Evolutionary conservation across 1,140 invertebrate genomes (phyloP), one percentile per base, ranked within the genome.

Genomic region (Drosophila oshimai): DNA sequence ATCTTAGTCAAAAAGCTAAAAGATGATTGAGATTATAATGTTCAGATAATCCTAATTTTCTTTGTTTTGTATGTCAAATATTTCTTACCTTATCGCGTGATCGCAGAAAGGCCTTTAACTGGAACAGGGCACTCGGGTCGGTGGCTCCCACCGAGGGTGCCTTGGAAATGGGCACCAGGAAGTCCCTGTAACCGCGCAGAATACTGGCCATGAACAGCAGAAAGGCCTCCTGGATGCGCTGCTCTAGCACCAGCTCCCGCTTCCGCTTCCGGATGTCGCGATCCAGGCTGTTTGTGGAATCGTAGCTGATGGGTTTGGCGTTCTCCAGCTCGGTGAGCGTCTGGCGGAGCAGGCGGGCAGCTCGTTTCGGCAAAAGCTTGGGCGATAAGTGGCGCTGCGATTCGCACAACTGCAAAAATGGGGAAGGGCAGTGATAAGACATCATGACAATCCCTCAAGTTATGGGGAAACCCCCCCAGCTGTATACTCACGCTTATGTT

Each of bases 181-280:
- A 99, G 37, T 93, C 92, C 41, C 97, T 93, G 92, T 99, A 99
- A 3, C 98, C 98, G 90, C 96, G 96, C 65, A 99, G 91, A 55
- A 99, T 96, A 31, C 95, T 94, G 3, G 97, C 97, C 95, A 99
- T 99, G 88, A 99, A 99, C 44, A 96, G 93, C 22, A 99, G 92
- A 92, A 99, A 99, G 4, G 97, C 97, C 91, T 99, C 98, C 92
- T 99, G 98, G 53, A 99, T 99, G 91, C 97, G 95, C 44, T 98
- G 92, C 89, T 99, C 98, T 62, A 98, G 91, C 13, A 93, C 93
- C 92, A 96, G 94, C 93, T 94, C 93, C 74, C 92, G 93, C 80
- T 93, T 93, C 46, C 93, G 91, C 65, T 92, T 93, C 60, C 93
- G 92, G 62, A 94, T 93, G 73, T 94, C 93, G 65, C 93, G 92